Evolutionary conservation across 2,888 invertebrate genomes (phyloP), one percentile per base, ranked within the genome.

Genomic region (Baccha elongata): DNA sequence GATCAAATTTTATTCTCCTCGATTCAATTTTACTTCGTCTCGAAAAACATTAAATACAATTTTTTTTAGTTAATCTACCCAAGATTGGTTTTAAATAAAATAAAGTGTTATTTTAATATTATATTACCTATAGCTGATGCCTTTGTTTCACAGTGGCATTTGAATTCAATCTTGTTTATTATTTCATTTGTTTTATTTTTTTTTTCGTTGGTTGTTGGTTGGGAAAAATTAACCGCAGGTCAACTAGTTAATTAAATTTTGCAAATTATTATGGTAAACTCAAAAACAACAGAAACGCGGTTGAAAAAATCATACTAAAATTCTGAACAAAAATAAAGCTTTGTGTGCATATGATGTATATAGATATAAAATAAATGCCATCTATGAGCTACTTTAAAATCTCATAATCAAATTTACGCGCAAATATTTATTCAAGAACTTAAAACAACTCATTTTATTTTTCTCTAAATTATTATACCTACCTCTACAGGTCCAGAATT

Each of bases 121-220:
- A 23, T 23, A 23, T 23, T 4, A 4, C 23, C 23, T 23, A 23
- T 5, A 23, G 23, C n/a, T n/a, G n/a, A n/a, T n/a, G n/a, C n/a
- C n/a, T n/a, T n/a, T n/a, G n/a, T n/a, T n/a, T n/a, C n/a, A 23
- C 23, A 23, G 23, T n/a, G n/a, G n/a, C n/a, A n/a, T 23, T 87
- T 23, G 5, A 23, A 23, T 23, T 23, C 23, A 23, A n/a, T n/a
- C n/a, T n/a, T n/a, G n/a, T n/a, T n/a, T n/a, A n/a, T n/a, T n/a
- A 76, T 44, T 21, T n/a, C 19, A 15, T 15, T 40, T 58, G 58
- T 7, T 73, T 58, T 48, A 53, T 73, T 62, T 73, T 73, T 73
- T 79, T 67, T 73, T 79, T 73, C 73, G 73, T 79, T 73, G 68
- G 60, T 52, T 73, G 73, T 40, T 62, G 79, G 67, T 48, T 26